Conservation (phyloP, 1,140 invertebrate genomes). For the Panulirus ornatus region DNA sequence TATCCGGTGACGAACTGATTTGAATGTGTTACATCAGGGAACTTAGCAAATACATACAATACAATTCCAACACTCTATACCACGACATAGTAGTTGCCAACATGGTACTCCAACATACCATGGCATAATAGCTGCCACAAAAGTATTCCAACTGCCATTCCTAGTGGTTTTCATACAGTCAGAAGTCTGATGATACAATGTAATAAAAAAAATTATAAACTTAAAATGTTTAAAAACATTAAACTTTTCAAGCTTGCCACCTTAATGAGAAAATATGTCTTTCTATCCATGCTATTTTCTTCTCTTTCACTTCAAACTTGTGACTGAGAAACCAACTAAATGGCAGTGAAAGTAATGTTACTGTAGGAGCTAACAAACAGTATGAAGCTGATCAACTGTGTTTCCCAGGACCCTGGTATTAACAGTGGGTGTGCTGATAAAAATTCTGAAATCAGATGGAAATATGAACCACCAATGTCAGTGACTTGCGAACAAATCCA, state of each 20-base stretch:
- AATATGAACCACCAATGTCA: neutral
- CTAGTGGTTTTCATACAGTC: neutral
- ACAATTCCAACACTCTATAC: slow-evolving; percentile 34
- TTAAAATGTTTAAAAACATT: too few species aligned
- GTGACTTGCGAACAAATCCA: neutral
- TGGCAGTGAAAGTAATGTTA: neutral
- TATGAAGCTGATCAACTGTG: slow-evolving; percentile 42
- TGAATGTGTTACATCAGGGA: slow-evolving; percentile 40
- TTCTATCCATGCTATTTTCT: too few species aligned
- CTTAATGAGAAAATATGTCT: too few species aligned
- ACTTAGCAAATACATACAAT: slow-evolving; percentile 9
- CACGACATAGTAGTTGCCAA: slow-evolving; percentile 32
- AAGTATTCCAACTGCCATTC: slow-evolving; percentile 26
- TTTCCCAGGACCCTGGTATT: slow-evolving; percentile 45
- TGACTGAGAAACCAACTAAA: neutral
- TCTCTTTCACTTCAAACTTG: neutral
- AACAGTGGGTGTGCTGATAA: slow-evolving; percentile 3
- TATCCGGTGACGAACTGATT: neutral
- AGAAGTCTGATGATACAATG: neutral
- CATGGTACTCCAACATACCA: slow-evolving; percentile 25
- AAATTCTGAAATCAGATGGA: neutral
- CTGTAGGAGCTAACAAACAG: slow-evolving; percentile 19
- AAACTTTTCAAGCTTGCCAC: too few species aligned
- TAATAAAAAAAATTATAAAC: too few species aligned
- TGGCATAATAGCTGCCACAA: slow-evolving; percentile 39